Evolutionary conservation across 2,888 invertebrate genomes (phyloP).

Genomic region (Polydrusus cervinus): DNA sequence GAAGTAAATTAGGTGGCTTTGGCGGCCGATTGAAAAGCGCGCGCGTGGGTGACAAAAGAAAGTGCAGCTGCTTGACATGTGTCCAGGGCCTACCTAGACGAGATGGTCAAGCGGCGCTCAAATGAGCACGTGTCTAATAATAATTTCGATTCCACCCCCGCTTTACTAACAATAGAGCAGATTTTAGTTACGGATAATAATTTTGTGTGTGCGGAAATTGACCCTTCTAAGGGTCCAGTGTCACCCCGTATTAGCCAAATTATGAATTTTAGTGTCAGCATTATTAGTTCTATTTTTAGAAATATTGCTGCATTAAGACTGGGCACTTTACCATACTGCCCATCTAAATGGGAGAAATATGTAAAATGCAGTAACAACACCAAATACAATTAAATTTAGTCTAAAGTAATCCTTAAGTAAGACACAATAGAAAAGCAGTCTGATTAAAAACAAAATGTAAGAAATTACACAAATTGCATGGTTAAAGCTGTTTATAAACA

Average conservation of each 20-base stretch:
- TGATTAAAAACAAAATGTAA: no score
- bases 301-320: no score
- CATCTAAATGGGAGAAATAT: no score
- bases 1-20: conserved; percentile 68
- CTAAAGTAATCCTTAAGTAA: no score
- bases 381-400: no score
- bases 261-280: conserved; percentile 48
- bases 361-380: no score
- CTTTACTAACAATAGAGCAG: conserved; percentile 65
- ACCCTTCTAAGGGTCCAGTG: conserved; percentile 40
- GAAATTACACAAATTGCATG: no score
- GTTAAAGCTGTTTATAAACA: no score
- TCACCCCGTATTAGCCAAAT: conserved; percentile 39
- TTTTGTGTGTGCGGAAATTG: conserved; percentile 43
- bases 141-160: conserved; percentile 66
- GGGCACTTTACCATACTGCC: no score
- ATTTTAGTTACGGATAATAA: conserved; percentile 71
- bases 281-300: conserved; percentile 41
- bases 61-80: conserved; percentile 68
- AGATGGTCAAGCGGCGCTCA: conserved; percentile 66
- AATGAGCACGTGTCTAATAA: conserved; percentile 61
- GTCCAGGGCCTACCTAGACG: conserved; percentile 65
- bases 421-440: no score
- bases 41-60: conserved; percentile 70
- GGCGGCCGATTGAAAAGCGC: conserved; percentile 64